These are phyloP conservation scores for Anisognathus igniventris DNA, from an alignment of 2,797 vertebrate genomes.

Conservation along the genomic window DNA sequence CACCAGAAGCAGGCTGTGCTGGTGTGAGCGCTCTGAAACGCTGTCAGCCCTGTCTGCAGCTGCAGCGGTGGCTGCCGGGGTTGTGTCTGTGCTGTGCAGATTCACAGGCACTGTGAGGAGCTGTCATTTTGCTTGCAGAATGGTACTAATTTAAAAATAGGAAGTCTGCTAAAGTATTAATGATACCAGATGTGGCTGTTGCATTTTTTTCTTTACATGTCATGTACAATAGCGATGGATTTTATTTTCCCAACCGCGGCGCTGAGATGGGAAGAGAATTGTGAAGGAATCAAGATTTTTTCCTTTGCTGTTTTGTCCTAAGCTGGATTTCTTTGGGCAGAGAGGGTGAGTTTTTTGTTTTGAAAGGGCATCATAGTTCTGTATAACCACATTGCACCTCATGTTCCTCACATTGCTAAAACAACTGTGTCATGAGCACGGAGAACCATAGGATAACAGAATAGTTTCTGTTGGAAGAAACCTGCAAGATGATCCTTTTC, in stretches of 20 bases:
- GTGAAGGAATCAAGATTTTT: background rate
- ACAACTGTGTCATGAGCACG: background rate
- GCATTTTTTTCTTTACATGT: conserved; percentile 17
- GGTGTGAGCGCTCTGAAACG: background rate
- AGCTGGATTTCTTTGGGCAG: background rate
- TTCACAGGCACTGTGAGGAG: background rate
- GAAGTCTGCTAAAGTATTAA: conserved; percentile 64
- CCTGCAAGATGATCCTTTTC: background rate
- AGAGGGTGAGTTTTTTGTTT: background rate
- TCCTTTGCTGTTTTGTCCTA: background rate
- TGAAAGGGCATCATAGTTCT: background rate
- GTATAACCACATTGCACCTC: background rate
- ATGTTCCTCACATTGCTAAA: background rate
- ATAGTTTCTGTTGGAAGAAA: background rate
- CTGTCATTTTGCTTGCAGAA: conserved; percentile 55
- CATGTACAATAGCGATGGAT: background rate
- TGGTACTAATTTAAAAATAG: conserved; percentile 53
- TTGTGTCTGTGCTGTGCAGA: background rate
- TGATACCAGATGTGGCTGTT: conserved; percentile 62
- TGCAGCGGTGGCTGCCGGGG: background rate
- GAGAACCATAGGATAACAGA: background rate
- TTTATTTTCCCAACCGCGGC: background rate
- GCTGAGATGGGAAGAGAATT: background rate
- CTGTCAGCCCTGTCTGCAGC: conserved; percentile 27
- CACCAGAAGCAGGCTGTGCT: background rate